Percentiles rank a stretch among this genome's conserved stretches.
Conservation (phyloP, 2,797 vertebrate genomes). For the Periparus ater region DNA sequence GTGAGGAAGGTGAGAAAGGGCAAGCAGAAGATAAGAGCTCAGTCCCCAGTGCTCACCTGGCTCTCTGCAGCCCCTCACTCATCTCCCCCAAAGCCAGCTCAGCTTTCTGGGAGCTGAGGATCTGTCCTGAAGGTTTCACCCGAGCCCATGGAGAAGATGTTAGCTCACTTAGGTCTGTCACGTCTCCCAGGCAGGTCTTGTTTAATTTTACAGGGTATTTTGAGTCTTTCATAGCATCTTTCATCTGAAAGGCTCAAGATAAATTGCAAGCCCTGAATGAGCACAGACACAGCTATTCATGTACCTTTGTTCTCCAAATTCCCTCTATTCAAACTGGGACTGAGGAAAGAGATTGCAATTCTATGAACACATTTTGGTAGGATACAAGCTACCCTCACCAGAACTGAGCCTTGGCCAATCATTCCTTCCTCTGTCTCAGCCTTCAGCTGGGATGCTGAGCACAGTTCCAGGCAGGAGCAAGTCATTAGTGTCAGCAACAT, state of each 20-base stretch:
- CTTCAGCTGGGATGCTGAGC: not conserved
- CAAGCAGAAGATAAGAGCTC: not conserved
- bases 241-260: not conserved
- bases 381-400: not conserved
- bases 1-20: conserved; percentile 3
- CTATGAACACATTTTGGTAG: not conserved
- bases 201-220: not conserved
- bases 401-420: not conserved
- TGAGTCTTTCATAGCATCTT: not conserved
- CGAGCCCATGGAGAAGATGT: not conserved
- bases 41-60: not conserved
- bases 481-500: not conserved
- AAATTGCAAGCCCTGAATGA: not conserved
- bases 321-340: not conserved
- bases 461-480: not conserved
- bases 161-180: not conserved
- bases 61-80: not conserved
- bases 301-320: not conserved
- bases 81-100: not conserved
- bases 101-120: not conserved
- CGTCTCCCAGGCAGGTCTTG: not conserved
- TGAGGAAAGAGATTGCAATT: not conserved
- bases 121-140: not conserved
- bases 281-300: not conserved
- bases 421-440: not conserved